A percentile compares a stretch with the other conserved stretches of the same genome.
These are phyloP conservation scores for Syngnathus scovelli DNA, from an alignment of 2,113 vertebrate genomes.

Conservation along the genomic window DNA sequence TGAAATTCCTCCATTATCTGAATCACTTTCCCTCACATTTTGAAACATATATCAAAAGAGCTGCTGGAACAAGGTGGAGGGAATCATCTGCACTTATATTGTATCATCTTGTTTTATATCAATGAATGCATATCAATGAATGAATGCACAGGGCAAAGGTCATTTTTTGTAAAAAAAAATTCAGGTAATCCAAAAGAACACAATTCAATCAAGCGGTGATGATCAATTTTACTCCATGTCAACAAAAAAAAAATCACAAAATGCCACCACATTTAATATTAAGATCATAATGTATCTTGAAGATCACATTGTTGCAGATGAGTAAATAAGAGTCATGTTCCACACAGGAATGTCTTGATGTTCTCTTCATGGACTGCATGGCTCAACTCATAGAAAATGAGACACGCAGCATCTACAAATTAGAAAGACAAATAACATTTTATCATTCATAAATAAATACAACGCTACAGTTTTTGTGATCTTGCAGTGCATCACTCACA, in stretches of 20 bases:
- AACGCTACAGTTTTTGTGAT: background rate
- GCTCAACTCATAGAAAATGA: slow-evolving; percentile 59
- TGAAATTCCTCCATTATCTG: too few species aligned
- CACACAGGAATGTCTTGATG: background rate
- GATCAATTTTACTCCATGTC: slow-evolving; percentile 27
- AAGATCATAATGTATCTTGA: background rate
- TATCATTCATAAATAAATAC: background rate
- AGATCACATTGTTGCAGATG: slow-evolving; percentile 17
- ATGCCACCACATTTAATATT: slow-evolving; percentile 9
- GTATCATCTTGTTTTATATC: too few species aligned
- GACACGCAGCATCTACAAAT: slow-evolving; percentile 70
- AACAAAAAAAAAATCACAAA: background rate
- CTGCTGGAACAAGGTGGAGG: too few species aligned
- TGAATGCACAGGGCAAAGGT: too few species aligned
- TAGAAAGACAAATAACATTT: slow-evolving; percentile 13
- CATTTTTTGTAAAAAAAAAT: too few species aligned
- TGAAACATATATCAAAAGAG: too few species aligned
- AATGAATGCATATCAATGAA: too few species aligned
- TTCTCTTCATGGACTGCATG: slow-evolving; percentile 10
- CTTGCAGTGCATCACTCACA: slow-evolving; percentile 50
- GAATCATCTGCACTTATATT: too few species aligned
- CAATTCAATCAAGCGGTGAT: background rate
- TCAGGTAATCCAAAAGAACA: background rate
- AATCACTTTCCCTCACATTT: too few species aligned
- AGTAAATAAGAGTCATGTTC: slow-evolving; percentile 6